A percentile compares a stretch with the other conserved stretches of the same genome.
These are phyloP conservation scores for Loris lydekkerianus DNA, from an alignment of 2,797 vertebrate genomes.

Conservation along the genomic window DNA sequence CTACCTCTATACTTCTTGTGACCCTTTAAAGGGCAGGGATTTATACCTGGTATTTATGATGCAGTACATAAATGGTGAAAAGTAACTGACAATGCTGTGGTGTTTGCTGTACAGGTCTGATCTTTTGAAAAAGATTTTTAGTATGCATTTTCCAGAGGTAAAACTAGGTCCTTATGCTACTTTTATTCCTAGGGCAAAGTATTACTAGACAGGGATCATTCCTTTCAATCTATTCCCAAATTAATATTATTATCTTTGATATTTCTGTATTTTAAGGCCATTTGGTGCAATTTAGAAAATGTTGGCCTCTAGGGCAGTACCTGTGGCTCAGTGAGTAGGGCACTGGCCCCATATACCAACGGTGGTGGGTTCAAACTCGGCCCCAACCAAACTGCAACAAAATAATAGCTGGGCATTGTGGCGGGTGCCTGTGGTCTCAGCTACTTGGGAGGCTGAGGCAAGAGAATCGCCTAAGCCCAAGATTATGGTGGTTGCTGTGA, in stretches of 20 bases:
- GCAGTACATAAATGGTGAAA: conserved; percentile 72
- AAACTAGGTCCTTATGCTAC: conserved; percentile 72
- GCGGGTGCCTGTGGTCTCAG: too few relatives aligned
- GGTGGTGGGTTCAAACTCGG: too few relatives aligned
- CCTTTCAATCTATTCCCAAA: conserved; percentile 65
- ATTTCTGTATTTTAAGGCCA: conserved; percentile 73
- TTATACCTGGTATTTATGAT: conserved; percentile 67
- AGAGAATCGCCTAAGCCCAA: too few relatives aligned
- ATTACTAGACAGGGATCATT: conserved; percentile 47
- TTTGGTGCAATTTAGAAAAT: conserved; percentile 84
- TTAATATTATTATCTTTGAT: conserved; percentile 69
- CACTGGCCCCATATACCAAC: too few relatives aligned
- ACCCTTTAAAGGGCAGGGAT: conserved; percentile 51
- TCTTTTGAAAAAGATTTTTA: conserved; percentile 72
- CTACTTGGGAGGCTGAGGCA: too few relatives aligned
- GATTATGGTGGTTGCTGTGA: too few relatives aligned
- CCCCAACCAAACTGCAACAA: too few relatives aligned
- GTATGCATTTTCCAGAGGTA: conserved; percentile 77
- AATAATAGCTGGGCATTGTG: too few relatives aligned
- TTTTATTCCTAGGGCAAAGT: conserved; percentile 69
- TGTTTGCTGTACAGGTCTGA: conserved; percentile 84
- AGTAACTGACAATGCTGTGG: conserved; percentile 81
- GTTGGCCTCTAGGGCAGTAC: conserved; percentile 35
- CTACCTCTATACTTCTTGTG: conserved; percentile 75
- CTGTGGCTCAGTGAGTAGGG: too few relatives aligned